A percentile compares a stretch with the other conserved stretches of the same genome.
Evolutionary conservation across 2,797 vertebrate species (phyloP).

Genomic region (Pangasius larnaudii): DNA sequence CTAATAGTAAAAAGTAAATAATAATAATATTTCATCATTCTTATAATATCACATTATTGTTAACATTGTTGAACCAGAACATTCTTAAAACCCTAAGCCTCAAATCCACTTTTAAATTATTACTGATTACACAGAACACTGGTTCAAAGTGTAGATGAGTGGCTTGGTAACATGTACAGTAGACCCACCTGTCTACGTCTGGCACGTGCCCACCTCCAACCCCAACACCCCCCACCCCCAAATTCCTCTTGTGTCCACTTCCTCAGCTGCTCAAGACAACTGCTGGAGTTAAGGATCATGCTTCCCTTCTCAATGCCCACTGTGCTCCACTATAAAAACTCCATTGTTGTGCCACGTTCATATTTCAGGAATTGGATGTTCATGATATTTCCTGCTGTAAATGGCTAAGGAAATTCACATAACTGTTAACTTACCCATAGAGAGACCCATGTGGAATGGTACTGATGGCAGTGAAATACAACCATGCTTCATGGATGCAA

Average conservation of each 20-base stretch:
- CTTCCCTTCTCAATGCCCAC: slow-evolving; percentile 36
- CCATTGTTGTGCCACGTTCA: slow-evolving; percentile 43
- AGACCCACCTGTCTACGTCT: slow-evolving; percentile 56
- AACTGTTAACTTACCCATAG: slow-evolving; percentile 29
- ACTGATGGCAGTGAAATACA: not conserved
- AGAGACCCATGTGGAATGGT: not conserved
- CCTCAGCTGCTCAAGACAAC: slow-evolving; percentile 62
- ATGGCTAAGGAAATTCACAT: slow-evolving; percentile 32
- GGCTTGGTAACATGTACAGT: not conserved
- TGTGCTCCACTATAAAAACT: slow-evolving; percentile 50
- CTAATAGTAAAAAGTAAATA: not conserved
- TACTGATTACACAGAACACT: not conserved
- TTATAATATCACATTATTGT: not conserved
- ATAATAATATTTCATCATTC: not conserved
- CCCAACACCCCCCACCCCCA: slow-evolving; percentile 24
- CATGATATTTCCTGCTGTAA: slow-evolving; percentile 49
- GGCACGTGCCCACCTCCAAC: slow-evolving; percentile 51
- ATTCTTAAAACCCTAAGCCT: not conserved
- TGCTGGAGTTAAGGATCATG: slow-evolving; percentile 48
- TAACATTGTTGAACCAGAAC: not conserved
- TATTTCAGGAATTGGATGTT: slow-evolving; percentile 40
- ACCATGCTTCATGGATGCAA: not conserved
- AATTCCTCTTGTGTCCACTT: slow-evolving; percentile 43
- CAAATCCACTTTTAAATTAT: not conserved
- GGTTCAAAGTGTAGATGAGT: not conserved